phyloP scores from a whole-genome alignment of 2,888 invertebrate genomes.

The Notodonta dromedarius region DNA sequence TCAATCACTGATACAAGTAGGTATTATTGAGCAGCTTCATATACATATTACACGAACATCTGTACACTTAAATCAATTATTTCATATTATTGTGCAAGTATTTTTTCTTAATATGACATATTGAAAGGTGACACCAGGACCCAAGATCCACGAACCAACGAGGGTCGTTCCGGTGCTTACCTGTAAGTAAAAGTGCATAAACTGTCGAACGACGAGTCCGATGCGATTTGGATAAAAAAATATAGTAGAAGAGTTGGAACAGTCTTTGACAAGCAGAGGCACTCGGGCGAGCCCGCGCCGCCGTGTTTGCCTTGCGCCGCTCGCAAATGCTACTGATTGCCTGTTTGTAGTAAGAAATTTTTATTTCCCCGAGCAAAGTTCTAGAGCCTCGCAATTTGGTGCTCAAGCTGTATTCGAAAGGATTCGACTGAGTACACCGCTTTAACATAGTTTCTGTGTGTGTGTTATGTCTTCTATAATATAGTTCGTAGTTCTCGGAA shows the following conservation, averaged over 20 bases:
- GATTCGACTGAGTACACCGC: conserved; percentile 23
- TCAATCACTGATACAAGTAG: too few species aligned
- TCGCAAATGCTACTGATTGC: conserved; percentile 79
- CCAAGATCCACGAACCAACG: neutral
- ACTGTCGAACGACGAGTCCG: conserved; percentile 37
- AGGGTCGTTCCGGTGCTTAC: conserved; percentile 7
- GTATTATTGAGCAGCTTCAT: too few species aligned
- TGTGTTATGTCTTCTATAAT: neutral
- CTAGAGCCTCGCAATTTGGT: conserved; percentile 52
- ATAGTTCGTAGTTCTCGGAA: neutral
- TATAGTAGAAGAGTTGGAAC: conserved; percentile 58
- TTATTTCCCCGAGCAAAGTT: conserved; percentile 64
- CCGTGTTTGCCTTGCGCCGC: conserved; percentile 69
- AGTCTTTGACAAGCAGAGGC: conserved; percentile 64
- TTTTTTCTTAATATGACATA: neutral
- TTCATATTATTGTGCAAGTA: neutral
- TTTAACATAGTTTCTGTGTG: conserved; percentile 12
- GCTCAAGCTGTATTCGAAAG: conserved; percentile 33
- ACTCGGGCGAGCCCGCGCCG: conserved; percentile 48
- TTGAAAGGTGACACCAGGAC: neutral
- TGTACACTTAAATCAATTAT: too few species aligned
- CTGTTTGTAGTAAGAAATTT: conserved; percentile 76
- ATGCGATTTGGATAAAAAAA: conserved; percentile 60
- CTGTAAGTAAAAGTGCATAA: conserved; percentile 43
- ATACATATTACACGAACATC: too few species aligned